Percentiles rank a stretch among this genome's conserved stretches.
phyloP scores from a whole-genome alignment of 2,113 vertebrate genomes.

The Pomatostomus ruficeps region DNA sequence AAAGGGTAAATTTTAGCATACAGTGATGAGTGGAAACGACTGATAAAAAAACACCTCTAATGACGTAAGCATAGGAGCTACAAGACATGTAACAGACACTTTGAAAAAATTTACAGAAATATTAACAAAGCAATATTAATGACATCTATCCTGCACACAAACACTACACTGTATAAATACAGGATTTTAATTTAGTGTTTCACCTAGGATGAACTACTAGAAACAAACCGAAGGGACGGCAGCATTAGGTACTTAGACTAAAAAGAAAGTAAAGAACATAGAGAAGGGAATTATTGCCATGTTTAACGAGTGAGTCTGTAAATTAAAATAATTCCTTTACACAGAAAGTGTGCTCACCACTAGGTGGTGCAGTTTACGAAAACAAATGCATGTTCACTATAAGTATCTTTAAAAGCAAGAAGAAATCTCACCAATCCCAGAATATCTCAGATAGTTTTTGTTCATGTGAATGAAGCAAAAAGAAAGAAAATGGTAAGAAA shows the following conservation, averaged over 20 bases:
- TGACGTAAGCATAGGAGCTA: background rate
- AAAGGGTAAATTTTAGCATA: background rate
- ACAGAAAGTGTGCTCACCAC: background rate
- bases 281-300: background rate
- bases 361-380: constrained; percentile 19
- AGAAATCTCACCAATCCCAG: background rate
- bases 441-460: background rate
- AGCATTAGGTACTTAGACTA: background rate
- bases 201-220: background rate
- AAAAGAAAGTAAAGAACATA: background rate
- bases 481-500: background rate
- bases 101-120: background rate
- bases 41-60: background rate
- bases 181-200: background rate
- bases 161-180: background rate
- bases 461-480: background rate
- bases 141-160: background rate
- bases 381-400: background rate
- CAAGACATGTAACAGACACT: background rate
- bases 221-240: background rate
- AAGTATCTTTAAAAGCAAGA: background rate
- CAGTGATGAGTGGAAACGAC: background rate
- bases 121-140: background rate
- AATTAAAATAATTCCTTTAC: background rate
- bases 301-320: background rate